Conservation (phyloP, 2,888 invertebrate species). For the Saturnia japonica region DNA sequence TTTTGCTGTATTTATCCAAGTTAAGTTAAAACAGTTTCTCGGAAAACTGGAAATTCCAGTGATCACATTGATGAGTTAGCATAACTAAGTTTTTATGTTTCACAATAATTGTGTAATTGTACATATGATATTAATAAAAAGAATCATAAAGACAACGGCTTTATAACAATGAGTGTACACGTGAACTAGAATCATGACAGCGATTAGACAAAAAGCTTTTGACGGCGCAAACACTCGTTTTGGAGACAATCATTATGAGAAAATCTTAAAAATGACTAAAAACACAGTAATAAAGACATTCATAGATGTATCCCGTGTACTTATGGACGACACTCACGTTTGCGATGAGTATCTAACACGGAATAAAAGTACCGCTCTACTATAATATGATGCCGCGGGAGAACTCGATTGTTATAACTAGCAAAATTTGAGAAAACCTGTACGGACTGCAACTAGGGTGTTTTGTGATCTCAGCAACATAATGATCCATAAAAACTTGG, state of each 20-base stretch:
- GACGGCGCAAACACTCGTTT: slow-evolving; percentile 79
- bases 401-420: slow-evolving; percentile 65
- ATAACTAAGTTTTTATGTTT: slow-evolving; percentile 10
- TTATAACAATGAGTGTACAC: slow-evolving; percentile 53
- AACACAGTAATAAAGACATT: slow-evolving; percentile 80
- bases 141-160: slow-evolving; percentile 29
- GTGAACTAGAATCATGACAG: slow-evolving; percentile 60
- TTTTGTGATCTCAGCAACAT: neutral
- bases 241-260: slow-evolving; percentile 81
- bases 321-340: slow-evolving; percentile 80
- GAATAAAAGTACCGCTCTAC: slow-evolving; percentile 79
- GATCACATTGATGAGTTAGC: slow-evolving; percentile 14
- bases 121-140: slow-evolving; percentile 23
- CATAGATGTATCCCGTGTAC: slow-evolving; percentile 78
- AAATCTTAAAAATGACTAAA: slow-evolving; percentile 81
- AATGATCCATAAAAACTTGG: neutral
- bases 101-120: slow-evolving; percentile 16
- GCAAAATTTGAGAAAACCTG: slow-evolving; percentile 45
- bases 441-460: slow-evolving; percentile 17
- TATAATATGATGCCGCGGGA: slow-evolving; percentile 72
- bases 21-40: neutral
- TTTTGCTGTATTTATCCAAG: neutral
- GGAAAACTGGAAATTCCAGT: neutral
- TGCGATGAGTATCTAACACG: slow-evolving; percentile 75
- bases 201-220: slow-evolving; percentile 80